Base-by-base conservation (phyloP, 2,113 vertebrate genomes). In the Saccopteryx bilineata region DNA sequence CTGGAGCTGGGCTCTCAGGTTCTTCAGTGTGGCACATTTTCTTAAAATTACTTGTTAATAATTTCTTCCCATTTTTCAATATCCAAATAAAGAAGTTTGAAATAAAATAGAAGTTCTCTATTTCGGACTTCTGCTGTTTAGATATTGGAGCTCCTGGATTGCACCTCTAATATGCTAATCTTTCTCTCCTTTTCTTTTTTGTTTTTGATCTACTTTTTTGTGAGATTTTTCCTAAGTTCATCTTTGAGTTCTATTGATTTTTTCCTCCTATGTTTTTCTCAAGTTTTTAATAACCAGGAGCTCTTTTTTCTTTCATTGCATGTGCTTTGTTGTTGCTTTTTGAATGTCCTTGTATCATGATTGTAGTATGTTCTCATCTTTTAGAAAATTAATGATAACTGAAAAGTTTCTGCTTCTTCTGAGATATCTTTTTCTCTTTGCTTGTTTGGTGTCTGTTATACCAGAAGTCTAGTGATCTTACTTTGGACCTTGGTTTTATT, bases 171-270 rank as follows among this genome's bases (percentile, higher is more conserved):
- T 78, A 63, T 26, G 11, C 68, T 92, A 10, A 28, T 71, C 85
- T 78, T 69, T 69, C 66, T 74, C 21, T 58, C 12, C 15, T 60
- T 58, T 89, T 61, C 23, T 72, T 50, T 21, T 33, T 69, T 65
- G 52, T 80, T 87, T 89, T 66, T 66, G 26, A 1, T 61, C 33
- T 75, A 24, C 10, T 80, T 56, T 54, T 78, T 58, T 52, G 0
- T 72, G 74, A 72, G 74, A 54, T 72, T 94, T 93, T 94, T 79
- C n/a, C 46, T 86, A 71, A 86, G 24, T 63, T 75, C n/a, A 72
- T 63, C 31, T 33, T 88, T 39, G 79, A 60, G 39, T 83, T 56
- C 24, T 93, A 9, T 81, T 72, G n/a, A 56, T 87, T 58, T 82
- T 88, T 48, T 21, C 46, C 13, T 50, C n/a, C 48, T 28, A 4